Percentiles rank a stretch among this genome's conserved stretches.
These are phyloP conservation scores for Halichondria panicea DNA, from an alignment of 37 sponge, comb jelly and placozoan species.

Conservation along the genomic window DNA sequence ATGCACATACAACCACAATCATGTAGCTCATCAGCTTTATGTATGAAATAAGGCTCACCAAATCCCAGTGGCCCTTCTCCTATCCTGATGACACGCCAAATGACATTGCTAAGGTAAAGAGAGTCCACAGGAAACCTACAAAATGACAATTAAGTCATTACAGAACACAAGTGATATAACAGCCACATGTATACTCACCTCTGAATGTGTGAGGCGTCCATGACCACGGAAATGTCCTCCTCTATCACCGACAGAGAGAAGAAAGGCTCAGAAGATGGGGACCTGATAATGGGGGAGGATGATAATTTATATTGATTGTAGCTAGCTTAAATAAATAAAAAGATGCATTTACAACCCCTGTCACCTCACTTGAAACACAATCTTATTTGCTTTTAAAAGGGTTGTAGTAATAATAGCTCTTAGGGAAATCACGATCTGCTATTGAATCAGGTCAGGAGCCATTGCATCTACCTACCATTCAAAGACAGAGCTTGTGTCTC, in stretches of 20 bases:
- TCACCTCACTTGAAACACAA: no score
- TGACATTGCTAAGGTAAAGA: slow-evolving; percentile 39
- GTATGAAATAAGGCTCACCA: slow-evolving; percentile 32
- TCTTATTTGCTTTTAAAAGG: no score
- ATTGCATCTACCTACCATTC: no score
- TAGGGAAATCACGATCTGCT: no score
- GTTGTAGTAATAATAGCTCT: no score
- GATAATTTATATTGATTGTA: neutral
- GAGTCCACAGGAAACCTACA: slow-evolving; percentile 55
- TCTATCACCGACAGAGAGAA: slow-evolving; percentile 56
- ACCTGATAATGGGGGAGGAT: neutral
- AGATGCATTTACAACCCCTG: no score
- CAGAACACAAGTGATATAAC: neutral
- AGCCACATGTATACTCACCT: slow-evolving; percentile 14
- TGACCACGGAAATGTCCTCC: slow-evolving; percentile 60
- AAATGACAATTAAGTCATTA: neutral
- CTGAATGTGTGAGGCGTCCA: slow-evolving; percentile 44
- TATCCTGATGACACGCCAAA: slow-evolving; percentile 57
- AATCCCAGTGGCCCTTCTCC: slow-evolving; percentile 66
- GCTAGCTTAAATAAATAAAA: neutral
- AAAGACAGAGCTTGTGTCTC: no score
- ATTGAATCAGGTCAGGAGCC: no score
- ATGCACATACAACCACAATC: no score
- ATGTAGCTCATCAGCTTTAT: neutral
- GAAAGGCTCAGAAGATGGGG: slow-evolving; percentile 27